Base-by-base conservation (phyloP, 2,888 invertebrate genomes). In the Stenolophus ochropezus region DNA sequence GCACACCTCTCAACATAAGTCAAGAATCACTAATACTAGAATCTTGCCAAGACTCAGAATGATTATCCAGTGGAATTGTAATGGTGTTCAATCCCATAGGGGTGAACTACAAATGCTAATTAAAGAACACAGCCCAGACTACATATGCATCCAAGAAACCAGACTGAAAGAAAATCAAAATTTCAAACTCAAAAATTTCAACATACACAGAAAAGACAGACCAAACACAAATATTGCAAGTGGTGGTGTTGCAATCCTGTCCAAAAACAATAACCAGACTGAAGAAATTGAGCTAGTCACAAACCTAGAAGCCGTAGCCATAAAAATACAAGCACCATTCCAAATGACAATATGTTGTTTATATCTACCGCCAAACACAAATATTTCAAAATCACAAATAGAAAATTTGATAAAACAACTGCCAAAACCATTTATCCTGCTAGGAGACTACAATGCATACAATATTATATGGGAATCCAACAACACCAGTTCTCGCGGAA, bases 41-140 rank as follows among this genome's bases (percentile, higher is more conserved):
- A 5, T 27, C 27, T 27, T n/a, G n/a, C 27, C 5, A 27, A 4
- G 5, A 4, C 5, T 27, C 5, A 4, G 5, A 27, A 27, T 27
- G 27, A 27, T 27, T 14, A 23, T 85, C 2, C 83, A 85, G 53
- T 84, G 84, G 84, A 85, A 84, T 20, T 79, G 83, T 4, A 84
- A 84, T 53, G 83, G 84, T 11, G 23, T 83, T 23, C 69, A 69
- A 20, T 2, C 75, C 8, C 79, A 82, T 65, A 61, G 73, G 25
- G 83, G 82, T 75, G 74, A 78, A 25, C 75, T 85, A 16, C 51
- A 84, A 77, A 6, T 23, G 23, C 23, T 65, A 23, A 23, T 18
- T 2, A 5, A 18, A 16, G 51, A 74, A 6, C 5, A 47, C 21
- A 49, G 11, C 14, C 49, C 11, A 3, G 2, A 49, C 4, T 49